Percentiles rank a stretch among this genome's conserved stretches.
Evolutionary conservation across 2,113 vertebrate species (phyloP).

Genomic region (human): GRCh38 chr19:43133501-43134000

Average conservation of each 20-base stretch:
- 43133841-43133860: neutral
- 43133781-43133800: neutral
- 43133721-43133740: neutral
- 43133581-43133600: no score
- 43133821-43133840: rapidly evolving
- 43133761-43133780: neutral
- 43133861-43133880: rapidly evolving
- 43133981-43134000: neutral
- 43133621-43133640: no score
- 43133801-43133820: neutral
- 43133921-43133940: neutral
- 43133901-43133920: neutral
- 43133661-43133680: neutral
- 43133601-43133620: no score
- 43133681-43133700: neutral
- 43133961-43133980: neutral
- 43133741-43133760: neutral
- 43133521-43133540: no score
- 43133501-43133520: no score
- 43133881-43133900: neutral
- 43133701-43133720: neutral
- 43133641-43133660: neutral
- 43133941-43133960: neutral
- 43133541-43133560: no score
- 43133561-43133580: no score